Percentiles rank a stretch among this genome's conserved stretches.
Evolutionary conservation across 2,888 invertebrate genomes (phyloP).

Genomic region (Phengaris arion): DNA sequence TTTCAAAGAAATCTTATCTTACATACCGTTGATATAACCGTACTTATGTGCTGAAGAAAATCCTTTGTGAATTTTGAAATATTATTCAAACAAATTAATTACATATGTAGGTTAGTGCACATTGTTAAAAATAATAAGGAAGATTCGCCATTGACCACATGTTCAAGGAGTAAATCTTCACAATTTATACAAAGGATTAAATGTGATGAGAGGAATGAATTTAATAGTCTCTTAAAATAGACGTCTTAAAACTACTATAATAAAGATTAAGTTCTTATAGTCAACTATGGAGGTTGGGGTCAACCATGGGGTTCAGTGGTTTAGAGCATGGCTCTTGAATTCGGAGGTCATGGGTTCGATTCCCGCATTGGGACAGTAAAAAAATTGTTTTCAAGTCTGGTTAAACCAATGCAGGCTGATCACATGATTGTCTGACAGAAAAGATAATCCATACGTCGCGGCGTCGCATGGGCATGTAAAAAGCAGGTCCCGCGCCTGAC

Average conservation of each 20-base stretch:
- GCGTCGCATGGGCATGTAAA: no score
- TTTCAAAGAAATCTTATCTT: slow-evolving; percentile 14
- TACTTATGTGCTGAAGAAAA: background rate
- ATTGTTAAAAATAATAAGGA: background rate
- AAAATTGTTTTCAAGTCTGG: no score
- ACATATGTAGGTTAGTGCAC: background rate
- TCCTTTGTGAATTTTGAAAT: background rate
- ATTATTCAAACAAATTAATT: background rate
- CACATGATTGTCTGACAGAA: no score
- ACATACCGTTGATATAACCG: slow-evolving; percentile 28
- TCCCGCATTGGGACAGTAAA: no score
- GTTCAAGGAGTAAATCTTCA: background rate
- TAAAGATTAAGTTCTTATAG: background rate
- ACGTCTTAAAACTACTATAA: background rate
- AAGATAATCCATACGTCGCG: no score
- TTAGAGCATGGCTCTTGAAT: no score
- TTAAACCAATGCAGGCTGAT: no score
- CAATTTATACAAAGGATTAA: background rate
- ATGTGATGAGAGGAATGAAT: background rate
- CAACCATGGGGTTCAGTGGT: no score
- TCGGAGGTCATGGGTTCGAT: no score
- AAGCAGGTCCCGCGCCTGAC: no score
- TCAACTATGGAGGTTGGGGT: no score
- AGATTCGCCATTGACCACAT: background rate
- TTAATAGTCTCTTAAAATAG: no score